Conservation (phyloP, 2,113 vertebrate species). For the Genyomyrus donnyi region DNA sequence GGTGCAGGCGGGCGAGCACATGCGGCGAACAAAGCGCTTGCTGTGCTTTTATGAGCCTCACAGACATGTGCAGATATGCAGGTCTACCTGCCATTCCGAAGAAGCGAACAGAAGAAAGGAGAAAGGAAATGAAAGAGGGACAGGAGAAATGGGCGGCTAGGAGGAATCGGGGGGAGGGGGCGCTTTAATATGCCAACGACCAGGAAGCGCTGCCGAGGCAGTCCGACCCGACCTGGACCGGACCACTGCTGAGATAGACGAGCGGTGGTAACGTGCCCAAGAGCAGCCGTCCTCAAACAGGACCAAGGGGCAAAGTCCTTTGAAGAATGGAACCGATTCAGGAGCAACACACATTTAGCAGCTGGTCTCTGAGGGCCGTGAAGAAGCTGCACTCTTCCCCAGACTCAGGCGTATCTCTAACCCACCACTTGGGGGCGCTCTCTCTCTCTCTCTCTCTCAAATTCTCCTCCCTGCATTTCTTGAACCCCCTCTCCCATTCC, state of each 20-base stretch:
- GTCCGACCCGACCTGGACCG: neutral
- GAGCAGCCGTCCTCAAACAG: neutral
- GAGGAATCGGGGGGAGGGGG: neutral
- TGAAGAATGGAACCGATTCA: conserved; percentile 2
- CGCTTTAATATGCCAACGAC: neutral
- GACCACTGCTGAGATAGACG: neutral
- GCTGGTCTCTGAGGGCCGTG: conserved; percentile 12
- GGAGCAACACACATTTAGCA: conserved; percentile 36
- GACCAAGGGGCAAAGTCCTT: conserved; percentile 20
- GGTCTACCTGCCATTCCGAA: conserved; percentile 33
- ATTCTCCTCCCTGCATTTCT: neutral
- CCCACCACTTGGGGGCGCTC: neutral
- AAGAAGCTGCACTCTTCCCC: neutral
- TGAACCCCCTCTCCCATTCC: neutral
- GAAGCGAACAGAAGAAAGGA: no score
- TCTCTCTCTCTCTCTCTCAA: neutral
- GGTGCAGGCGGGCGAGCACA: neutral
- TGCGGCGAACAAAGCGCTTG: conserved; percentile 9
- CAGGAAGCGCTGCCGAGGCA: neutral
- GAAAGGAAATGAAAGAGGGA: neutral
- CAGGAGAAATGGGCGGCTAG: neutral
- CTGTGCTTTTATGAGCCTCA: neutral
- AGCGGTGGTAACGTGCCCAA: neutral
- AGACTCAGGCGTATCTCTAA: conserved; percentile 28
- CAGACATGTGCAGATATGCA: neutral